Evolutionary conservation across 2,888 invertebrate genomes (phyloP), one percentile per base, ranked within the genome.

Genomic region (Xanthorhoe spadicearia): DNA sequence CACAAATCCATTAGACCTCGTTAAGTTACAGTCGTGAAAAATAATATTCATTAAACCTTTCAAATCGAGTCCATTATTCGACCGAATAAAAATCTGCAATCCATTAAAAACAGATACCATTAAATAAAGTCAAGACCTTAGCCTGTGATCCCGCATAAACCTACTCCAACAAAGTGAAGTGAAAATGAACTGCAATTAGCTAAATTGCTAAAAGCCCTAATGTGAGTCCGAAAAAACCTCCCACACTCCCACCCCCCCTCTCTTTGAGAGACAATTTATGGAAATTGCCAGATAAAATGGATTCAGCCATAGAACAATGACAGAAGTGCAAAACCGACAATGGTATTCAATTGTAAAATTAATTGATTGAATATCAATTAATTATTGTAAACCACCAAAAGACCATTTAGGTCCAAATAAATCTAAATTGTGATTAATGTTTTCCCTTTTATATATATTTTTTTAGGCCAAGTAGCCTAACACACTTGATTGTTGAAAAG

Each of bases 181-280:
- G 79, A 77, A 75, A 82, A 82, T 80, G 77, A 78, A 81, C 77
- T 79, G 80, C 81, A 82, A 83, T 83, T 83, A 83, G 77, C 75
- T 74, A 79, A 83, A 81, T 79, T 77, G 79, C 77, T 73, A 71
- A 77, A 72, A 76, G 74, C 74, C 74, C 70, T 75, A 77, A 76
- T 75, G 77, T 74, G 74, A 71, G 74, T 73, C 76, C 72, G 74
- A 78, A 81, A 82, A 83, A 82, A 76, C 67, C 54, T 64, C 68
- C 72, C 67, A 67, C 60, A 67, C 59, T 32, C 58, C 58, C 32
- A 60, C 68, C 61, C 60, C 66, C 68, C 72, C 77, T 76, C 75
- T 74, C 48, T 74, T 68, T 32, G 68, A 75, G 74, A 61, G 78
- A 81, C 81, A 81, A 81, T 83, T 79, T 80, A 77, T 73, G 77